These are phyloP conservation scores for Myathropa florea DNA, from an alignment of 2,888 invertebrate genomes.

Conservation along the genomic window DNA sequence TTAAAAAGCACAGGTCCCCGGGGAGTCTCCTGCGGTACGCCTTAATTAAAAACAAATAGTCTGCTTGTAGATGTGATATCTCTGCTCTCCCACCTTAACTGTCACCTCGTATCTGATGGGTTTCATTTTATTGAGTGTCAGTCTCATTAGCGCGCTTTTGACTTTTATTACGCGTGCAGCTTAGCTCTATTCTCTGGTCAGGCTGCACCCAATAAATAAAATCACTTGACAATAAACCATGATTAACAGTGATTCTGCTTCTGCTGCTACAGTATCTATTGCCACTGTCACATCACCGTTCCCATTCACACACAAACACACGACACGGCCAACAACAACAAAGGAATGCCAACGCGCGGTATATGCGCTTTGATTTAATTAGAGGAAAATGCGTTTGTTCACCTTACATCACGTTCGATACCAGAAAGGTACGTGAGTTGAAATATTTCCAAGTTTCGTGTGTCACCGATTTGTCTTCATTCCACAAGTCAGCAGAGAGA, in stretches of 20 bases:
- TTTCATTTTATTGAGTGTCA: constrained; percentile 2
- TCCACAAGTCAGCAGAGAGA: neutral
- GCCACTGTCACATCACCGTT: neutral
- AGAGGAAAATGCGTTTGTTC: constrained; percentile 41
- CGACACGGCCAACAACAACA: neutral
- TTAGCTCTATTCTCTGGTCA: neutral
- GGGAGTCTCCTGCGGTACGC: neutral
- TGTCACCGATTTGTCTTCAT: constrained; percentile 51
- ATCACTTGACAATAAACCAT: constrained; percentile 40
- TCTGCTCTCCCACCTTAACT: neutral
- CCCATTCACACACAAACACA: neutral
- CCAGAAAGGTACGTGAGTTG: constrained; percentile 47
- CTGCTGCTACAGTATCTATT: neutral
- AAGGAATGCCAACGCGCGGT: constrained; percentile 1
- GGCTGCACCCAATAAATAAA: constrained; percentile 25
- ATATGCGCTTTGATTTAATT: constrained; percentile 58
- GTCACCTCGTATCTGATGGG: neutral
- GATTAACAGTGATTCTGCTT: constrained; percentile 16
- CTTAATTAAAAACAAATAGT: neutral
- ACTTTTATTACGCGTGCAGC: neutral
- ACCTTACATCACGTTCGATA: constrained; percentile 58
- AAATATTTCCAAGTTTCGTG: constrained; percentile 29
- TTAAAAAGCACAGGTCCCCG: neutral
- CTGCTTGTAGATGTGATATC: neutral
- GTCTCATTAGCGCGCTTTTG: constrained; percentile 5